A percentile compares a stretch with the other conserved stretches of the same genome.
Conservation (phyloP, 35 echinoderm and acorn worm genomes). For the Amphiura filiformis region DNA sequence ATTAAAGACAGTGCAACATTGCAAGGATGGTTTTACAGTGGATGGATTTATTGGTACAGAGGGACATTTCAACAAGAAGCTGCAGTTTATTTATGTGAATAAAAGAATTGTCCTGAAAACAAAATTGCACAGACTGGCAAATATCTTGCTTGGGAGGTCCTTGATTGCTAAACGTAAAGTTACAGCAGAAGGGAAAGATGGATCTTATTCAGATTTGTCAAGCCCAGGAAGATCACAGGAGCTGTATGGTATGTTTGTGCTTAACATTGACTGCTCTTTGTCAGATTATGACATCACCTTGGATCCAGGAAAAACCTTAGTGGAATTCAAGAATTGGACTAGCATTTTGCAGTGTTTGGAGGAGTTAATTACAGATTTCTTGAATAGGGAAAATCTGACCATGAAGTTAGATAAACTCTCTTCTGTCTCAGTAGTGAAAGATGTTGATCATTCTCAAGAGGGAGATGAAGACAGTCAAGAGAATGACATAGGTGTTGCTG, state of each 20-base stretch:
- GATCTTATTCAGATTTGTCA: background rate
- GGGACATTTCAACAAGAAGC: constrained; percentile 69
- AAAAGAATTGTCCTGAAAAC: constrained; percentile 68
- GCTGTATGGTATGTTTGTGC: constrained; percentile 68
- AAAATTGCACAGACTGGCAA: constrained; percentile 78
- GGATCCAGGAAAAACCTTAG: constrained; percentile 72
- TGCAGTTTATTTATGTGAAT: constrained; percentile 92
- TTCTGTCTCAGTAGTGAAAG: background rate
- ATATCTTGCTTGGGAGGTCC: constrained; percentile 57
- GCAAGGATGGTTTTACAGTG: constrained; percentile 31
- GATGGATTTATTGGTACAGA: constrained; percentile 70
- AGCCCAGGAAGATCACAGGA: constrained; percentile 51
- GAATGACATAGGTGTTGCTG: background rate
- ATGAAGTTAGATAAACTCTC: constrained; percentile 24
- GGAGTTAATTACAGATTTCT: constrained; percentile 53
- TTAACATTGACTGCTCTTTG: constrained; percentile 70
- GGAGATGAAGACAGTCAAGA: constrained; percentile 12
- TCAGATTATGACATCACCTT: constrained; percentile 81
- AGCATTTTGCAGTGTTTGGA: constrained; percentile 58
- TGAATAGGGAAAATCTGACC: constrained; percentile 60
- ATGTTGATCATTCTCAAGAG: background rate
- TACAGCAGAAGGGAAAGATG: background rate
- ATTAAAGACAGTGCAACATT: constrained; percentile 40
- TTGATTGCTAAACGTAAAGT: constrained; percentile 48
- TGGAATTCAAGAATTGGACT: constrained; percentile 94